Evolutionary conservation across 2,888 invertebrate genomes (phyloP), one percentile per base, ranked within the genome.

Genomic region (Reticulitermes lucifugus): DNA sequence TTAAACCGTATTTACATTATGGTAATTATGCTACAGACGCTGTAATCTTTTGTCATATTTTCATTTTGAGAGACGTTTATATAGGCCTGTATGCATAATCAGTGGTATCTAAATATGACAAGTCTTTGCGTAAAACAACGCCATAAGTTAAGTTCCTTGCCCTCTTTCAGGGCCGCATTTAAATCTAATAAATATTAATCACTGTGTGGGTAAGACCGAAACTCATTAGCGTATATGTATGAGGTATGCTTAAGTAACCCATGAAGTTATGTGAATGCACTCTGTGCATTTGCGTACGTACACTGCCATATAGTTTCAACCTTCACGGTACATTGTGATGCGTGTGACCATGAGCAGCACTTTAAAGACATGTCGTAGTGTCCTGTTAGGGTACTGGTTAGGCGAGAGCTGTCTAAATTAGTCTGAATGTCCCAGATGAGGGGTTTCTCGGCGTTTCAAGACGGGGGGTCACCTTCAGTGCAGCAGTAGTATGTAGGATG

Each of bases 131-230:
- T 55, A 55, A 55, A 55, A 55, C 18, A 55, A 46, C 46, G 55
- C 14, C 55, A 25, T 25, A 65, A 65, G n/a, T n/a, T n/a, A 73
- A 46, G 77, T 77, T 77, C 77, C 46, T 46, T 77, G 77, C n/a
- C 43, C 77, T 46, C 9, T n/a, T 77, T 77, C 77, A 77, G 43
- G 77, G 77, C 46, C 77, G 41, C 73, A 41, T 29, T 46, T 21
- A 6, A 46, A 43, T 77, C 77, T 77, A n/a, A 77, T 77, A 77
- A 77, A 77, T 77, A 77, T 77, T 43, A 77, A 46, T 22, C 77
- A 46, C 77, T 18, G 51, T 46, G 46, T 77, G 46, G 77, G 77
- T 46, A 77, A 46, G 77, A 77, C 18, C 25, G 43, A n/a, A 77
- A 46, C 46, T 77, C 46, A n/a, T 77, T 77, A 77, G 41, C 22